phyloP scores from a whole-genome alignment of 2,888 invertebrate species.

The Cyrtodaria siliqua region DNA sequence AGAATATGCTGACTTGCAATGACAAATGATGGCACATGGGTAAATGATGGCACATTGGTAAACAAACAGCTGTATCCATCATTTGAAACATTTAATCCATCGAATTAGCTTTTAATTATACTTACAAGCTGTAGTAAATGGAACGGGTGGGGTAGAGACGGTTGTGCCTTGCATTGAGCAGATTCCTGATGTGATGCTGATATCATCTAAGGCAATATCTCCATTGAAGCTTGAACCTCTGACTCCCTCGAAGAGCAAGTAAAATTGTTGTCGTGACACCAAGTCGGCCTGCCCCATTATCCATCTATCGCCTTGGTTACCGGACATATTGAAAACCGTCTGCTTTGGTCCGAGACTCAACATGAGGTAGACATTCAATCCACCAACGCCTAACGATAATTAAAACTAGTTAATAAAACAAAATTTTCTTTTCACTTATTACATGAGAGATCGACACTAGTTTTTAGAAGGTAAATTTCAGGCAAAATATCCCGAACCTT shows the following conservation, averaged over 20 bases:
- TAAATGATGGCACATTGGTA: no score
- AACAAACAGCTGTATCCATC: no score
- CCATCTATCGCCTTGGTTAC: constrained; percentile 77
- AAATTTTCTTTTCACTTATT: no score
- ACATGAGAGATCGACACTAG: no score
- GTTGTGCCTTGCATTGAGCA: constrained; percentile 71
- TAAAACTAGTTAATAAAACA: no score
- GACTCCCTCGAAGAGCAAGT: constrained; percentile 78
- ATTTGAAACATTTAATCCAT: no score
- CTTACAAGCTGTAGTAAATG: constrained; percentile 70
- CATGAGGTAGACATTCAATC: constrained; percentile 73
- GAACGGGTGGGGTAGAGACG: constrained; percentile 56
- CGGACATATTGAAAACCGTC: constrained; percentile 68
- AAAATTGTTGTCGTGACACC: constrained; percentile 52
- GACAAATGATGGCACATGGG: no score
- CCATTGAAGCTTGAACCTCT: constrained; percentile 72
- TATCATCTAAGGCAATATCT: constrained; percentile 79
- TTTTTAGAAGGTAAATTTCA: no score
- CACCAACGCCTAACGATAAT: constrained; percentile 74
- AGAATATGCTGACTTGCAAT: no score
- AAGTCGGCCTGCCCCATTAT: constrained; percentile 68
- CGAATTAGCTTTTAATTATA: no score
- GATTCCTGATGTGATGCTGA: constrained; percentile 63
- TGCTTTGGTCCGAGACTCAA: constrained; percentile 29
- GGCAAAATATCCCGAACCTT: no score